Conservation (phyloP, 2,888 invertebrate species). For the Leptinotarsa juncta region DNA sequence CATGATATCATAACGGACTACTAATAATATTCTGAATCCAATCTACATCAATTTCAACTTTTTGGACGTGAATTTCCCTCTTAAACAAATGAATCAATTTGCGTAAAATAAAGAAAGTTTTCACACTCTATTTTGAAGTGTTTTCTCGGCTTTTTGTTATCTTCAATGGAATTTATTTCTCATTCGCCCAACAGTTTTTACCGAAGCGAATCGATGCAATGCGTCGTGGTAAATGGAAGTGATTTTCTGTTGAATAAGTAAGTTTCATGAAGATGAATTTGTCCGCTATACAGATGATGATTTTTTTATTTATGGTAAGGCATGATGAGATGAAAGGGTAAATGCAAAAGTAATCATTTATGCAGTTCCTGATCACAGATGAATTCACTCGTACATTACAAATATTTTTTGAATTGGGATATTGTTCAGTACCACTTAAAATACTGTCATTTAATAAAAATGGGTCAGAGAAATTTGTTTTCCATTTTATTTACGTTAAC, state of each 20-base stretch:
- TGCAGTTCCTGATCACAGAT: too few relatives aligned
- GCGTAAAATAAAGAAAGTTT: slow-evolving; percentile 45
- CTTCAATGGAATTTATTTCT: slow-evolving; percentile 42
- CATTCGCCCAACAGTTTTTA: slow-evolving; percentile 32
- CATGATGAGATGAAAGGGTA: too few relatives aligned
- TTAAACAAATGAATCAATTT: slow-evolving; percentile 49
- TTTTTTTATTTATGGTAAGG: too few relatives aligned
- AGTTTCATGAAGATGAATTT: neutral
- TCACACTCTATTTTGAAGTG: slow-evolving; percentile 38
- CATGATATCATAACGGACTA: slow-evolving; percentile 43
- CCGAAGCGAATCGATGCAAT: slow-evolving; percentile 23
- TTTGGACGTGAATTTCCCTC: slow-evolving; percentile 39
- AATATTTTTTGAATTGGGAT: too few relatives aligned
- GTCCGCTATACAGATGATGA: too few relatives aligned
- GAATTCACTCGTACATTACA: too few relatives aligned
- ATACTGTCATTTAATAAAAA: too few relatives aligned
- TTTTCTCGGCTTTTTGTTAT: slow-evolving; percentile 43
- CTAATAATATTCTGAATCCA: slow-evolving; percentile 34
- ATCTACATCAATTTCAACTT: slow-evolving; percentile 33
- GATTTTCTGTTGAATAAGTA: slow-evolving; percentile 29
- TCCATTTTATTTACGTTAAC: too few relatives aligned
- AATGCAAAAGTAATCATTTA: too few relatives aligned
- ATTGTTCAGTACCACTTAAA: too few relatives aligned
- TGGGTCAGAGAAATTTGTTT: too few relatives aligned
- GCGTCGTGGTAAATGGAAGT: slow-evolving; percentile 34